Percentiles rank a stretch among this genome's conserved stretches.
These are phyloP conservation scores for Hemibagrus guttatus DNA, from an alignment of 2,797 vertebrate species.

Conservation along the genomic window DNA sequence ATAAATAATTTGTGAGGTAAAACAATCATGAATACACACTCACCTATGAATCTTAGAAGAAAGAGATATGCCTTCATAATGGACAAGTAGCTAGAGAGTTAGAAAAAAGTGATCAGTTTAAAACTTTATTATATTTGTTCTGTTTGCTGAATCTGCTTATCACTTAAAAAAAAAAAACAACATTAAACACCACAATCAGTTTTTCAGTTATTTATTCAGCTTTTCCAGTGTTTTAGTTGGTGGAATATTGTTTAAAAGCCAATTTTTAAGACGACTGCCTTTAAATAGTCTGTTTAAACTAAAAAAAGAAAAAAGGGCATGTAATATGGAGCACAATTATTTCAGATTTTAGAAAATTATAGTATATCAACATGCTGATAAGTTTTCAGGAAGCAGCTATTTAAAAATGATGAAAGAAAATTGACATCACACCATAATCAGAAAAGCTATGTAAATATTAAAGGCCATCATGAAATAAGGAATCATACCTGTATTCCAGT, in stretches of 20 bases:
- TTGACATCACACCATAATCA: background rate
- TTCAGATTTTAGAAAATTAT: background rate
- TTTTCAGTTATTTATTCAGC: background rate
- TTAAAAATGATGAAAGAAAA: background rate
- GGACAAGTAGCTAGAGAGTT: background rate
- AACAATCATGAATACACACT: background rate
- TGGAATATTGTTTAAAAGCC: background rate
- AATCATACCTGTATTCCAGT: background rate
- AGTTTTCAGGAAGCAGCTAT: background rate
- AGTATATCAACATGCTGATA: background rate
- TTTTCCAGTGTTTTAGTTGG: background rate
- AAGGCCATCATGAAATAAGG: background rate
- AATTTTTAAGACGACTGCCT: background rate
- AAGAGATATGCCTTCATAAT: constrained; percentile 16
- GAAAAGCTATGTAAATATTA: background rate
- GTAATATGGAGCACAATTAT: background rate
- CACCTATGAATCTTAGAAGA: constrained; percentile 4
- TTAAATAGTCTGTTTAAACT: background rate
- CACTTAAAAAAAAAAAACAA: background rate
- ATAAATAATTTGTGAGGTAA: background rate
- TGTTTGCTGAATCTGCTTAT: background rate
- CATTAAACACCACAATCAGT: background rate
- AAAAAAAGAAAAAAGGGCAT: background rate
- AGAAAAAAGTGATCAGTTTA: background rate
- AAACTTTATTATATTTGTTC: background rate